phyloP scores from a whole-genome alignment of 2,888 invertebrate genomes.

The Sminthurinus aureus region DNA sequence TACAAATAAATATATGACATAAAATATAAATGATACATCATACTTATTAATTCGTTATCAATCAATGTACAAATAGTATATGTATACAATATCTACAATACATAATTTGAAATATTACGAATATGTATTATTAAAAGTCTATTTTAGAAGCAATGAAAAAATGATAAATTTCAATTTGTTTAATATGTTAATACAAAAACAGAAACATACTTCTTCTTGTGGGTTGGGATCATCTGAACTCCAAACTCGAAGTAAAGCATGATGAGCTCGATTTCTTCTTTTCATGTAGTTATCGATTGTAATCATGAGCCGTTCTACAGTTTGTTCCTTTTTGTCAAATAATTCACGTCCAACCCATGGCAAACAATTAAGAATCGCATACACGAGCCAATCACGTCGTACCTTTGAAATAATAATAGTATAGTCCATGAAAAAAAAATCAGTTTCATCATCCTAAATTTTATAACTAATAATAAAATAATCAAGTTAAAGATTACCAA shows the following conservation, averaged over 20 bases:
- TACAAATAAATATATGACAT: background rate
- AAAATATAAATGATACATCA: background rate
- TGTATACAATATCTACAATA: no score
- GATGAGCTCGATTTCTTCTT: conserved; percentile 91
- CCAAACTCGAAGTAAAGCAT: conserved; percentile 93
- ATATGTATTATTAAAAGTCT: conserved; percentile 13
- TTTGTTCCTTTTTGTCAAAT: conserved; percentile 94
- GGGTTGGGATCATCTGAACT: conserved; percentile 92
- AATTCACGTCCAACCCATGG: conserved; percentile 97
- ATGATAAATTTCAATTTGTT: background rate
- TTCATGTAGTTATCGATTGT: conserved; percentile 92
- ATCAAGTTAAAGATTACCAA: no score
- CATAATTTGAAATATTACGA: no score
- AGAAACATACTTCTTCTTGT: conserved; percentile 77
- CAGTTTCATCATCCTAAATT: background rate
- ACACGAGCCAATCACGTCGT: conserved; percentile 71
- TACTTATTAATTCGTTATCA: background rate
- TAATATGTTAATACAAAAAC: no score
- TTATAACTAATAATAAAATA: background rate
- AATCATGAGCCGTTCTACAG: conserved; percentile 86
- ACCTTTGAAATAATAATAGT: conserved; percentile 63
- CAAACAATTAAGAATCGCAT: conserved; percentile 86
- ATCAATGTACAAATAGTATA: no score
- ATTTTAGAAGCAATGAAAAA: no score
- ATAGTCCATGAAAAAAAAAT: background rate